Evolutionary conservation across 2,888 invertebrate genomes (phyloP), one percentile per base, ranked within the genome.

Genomic region (Drosophila mettleri): DNA sequence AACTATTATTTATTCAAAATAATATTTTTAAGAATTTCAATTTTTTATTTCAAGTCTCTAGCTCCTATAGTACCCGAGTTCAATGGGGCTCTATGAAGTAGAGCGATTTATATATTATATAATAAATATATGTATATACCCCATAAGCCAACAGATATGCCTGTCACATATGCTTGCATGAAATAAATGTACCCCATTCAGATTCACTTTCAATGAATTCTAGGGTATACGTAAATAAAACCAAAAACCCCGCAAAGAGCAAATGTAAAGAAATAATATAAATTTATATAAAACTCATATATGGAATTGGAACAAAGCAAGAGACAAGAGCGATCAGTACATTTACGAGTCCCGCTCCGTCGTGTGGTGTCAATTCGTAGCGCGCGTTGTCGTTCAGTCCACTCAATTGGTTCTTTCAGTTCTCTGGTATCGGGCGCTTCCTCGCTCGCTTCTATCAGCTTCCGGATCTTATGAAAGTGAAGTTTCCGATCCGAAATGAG

Each of bases 401-500:
- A 22, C 12, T 39, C 16, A 16, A 10, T 38, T 39, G 22, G 33
- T 24, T 54, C 33, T 38, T 18, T 45, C 10, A n/a, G 27, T 16
- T 9, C n/a, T 24, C 2, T 24, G 16, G 43, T 16, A 3, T 14
- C 22, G n/a, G 1, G 2, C 29, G 5, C 29, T 72, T 33, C 9
- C n/a, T n/a, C n/a, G n/a, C n/a, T n/a, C 22, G 12, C 16, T 18
- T 27, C 33, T 27, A 20, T 16, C 8, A n/a, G 10, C 9, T 22
- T 41, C 7, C 48, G 48, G 20, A 20, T 20, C 24, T 31, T 54
- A 3, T 31, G 41, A 43, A 43, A 31, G 33, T 14, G 24, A 6
- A 1, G 27, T 16, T 43, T 18, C 0, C 1, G n/a, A 14, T 2
- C 9, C 29, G 10, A 38, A 51, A 90, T 90, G 90, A 82, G 82